Evolutionary conservation across 2,888 invertebrate species (phyloP).

Genomic region (Leucophora obtusa): DNA sequence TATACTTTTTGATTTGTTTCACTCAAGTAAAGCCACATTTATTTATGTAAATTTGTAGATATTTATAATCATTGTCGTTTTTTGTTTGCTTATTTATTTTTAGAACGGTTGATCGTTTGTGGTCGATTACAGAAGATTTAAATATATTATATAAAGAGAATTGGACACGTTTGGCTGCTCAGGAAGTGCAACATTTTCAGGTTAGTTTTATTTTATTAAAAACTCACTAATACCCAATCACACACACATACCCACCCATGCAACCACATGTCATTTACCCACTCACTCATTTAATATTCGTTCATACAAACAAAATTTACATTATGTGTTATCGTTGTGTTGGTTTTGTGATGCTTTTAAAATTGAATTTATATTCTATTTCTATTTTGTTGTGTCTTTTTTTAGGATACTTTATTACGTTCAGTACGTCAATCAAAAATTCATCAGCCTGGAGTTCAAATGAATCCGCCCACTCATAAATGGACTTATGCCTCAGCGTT

Average conservation of each 20-base stretch:
- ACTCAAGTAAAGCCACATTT: slow-evolving; percentile 19
- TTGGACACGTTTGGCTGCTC: slow-evolving; percentile 93
- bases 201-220: slow-evolving; percentile 75
- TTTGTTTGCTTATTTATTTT: slow-evolving; percentile 49
- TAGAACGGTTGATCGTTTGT: slow-evolving; percentile 87
- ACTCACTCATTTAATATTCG: neutral
- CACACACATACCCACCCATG: too few species aligned
- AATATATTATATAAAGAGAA: slow-evolving; percentile 94
- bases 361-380: slow-evolving; percentile 47
- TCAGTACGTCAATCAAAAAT: slow-evolving; percentile 78
- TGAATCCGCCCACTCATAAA: slow-evolving; percentile 81
- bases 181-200: slow-evolving; percentile 91
- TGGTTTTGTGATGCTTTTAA: slow-evolving; percentile 27
- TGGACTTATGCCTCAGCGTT: slow-evolving; percentile 97
- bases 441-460: slow-evolving; percentile 78
- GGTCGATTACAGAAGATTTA: slow-evolving; percentile 91
- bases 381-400: slow-evolving; percentile 31
- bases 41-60: neutral
- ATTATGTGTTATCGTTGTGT: slow-evolving; percentile 35
- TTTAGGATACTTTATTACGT: slow-evolving; percentile 78
- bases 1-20: slow-evolving; percentile 15
- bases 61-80: slow-evolving; percentile 1
- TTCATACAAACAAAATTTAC: neutral
- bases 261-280: neutral
- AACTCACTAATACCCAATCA: neutral